Conservation (phyloP, 2,888 invertebrate genomes). For the Metopia argyrocephala region DNA sequence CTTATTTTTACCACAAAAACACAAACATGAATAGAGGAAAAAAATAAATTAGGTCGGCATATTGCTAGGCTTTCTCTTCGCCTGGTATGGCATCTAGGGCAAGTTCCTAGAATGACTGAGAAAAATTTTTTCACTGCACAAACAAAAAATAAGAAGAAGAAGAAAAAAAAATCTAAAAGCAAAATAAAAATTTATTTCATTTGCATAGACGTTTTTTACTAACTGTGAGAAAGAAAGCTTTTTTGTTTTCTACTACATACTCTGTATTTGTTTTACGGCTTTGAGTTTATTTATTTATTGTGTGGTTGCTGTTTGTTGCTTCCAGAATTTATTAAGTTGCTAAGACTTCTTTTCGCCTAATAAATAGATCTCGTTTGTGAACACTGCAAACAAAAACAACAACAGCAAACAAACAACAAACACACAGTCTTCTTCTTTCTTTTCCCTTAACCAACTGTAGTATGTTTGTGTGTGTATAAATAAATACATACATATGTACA, state of each 20-base stretch:
- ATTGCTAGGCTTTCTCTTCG: conserved; percentile 68
- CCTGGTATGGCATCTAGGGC: conserved; percentile 76
- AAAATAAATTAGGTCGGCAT: conserved; percentile 68
- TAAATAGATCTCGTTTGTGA: conserved; percentile 66
- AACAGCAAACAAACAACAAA: conserved; percentile 27
- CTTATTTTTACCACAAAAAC: too few species aligned
- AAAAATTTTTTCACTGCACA: conserved; percentile 40
- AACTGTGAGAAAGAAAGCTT: too few species aligned
- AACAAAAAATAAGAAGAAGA: not conserved
- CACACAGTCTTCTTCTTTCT: not conserved
- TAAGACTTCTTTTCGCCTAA: conserved; percentile 58
- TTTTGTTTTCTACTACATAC: too few species aligned
- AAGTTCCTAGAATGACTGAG: conserved; percentile 78
- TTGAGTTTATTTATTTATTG: not conserved
- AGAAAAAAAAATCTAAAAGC: not conserved
- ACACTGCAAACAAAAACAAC: conserved; percentile 67
- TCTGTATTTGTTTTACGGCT: too few species aligned
- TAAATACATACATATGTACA: too few species aligned
- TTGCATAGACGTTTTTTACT: conserved; percentile 2
- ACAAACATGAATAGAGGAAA: too few species aligned
- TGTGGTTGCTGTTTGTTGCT: conserved; percentile 3
- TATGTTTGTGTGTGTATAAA: not conserved
- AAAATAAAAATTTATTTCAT: not conserved
- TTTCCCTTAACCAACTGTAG: not conserved
- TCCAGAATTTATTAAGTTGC: conserved; percentile 31